Conservation (phyloP, 1,140 invertebrate species). For the Tetranychus urticae region DNA sequence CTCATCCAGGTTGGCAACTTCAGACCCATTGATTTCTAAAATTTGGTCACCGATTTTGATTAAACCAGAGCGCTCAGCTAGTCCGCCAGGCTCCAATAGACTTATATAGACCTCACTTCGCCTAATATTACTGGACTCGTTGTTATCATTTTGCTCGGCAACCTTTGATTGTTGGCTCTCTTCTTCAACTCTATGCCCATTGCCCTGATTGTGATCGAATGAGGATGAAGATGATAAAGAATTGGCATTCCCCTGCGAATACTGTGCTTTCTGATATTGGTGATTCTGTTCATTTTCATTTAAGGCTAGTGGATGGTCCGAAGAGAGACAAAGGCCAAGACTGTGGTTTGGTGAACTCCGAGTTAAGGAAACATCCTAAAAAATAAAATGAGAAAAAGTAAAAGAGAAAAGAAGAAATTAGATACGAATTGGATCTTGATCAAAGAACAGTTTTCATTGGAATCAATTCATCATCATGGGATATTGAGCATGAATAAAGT, state of each 20-base stretch:
- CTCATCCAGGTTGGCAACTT: conserved; percentile 24
- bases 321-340: neutral
- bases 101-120: neutral
- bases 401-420: too few species aligned
- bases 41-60: conserved; percentile 48
- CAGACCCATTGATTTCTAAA: conserved; percentile 29
- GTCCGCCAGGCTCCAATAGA: conserved; percentile 37
- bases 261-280: neutral
- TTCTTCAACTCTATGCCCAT: neutral
- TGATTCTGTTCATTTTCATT: neutral
- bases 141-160: neutral
- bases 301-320: neutral
- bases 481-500: too few species aligned
- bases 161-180: neutral
- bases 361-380: neutral
- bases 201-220: neutral
- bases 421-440: too few species aligned
- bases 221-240: neutral
- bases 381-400: neutral
- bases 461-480: too few species aligned
- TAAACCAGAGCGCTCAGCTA: conserved; percentile 38
- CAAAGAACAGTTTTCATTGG: too few species aligned
- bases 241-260: neutral
- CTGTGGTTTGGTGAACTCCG: neutral
- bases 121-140: neutral